These are phyloP conservation scores for Machimus atricapillus DNA, from an alignment of 2,888 invertebrate species.

Conservation along the genomic window DNA sequence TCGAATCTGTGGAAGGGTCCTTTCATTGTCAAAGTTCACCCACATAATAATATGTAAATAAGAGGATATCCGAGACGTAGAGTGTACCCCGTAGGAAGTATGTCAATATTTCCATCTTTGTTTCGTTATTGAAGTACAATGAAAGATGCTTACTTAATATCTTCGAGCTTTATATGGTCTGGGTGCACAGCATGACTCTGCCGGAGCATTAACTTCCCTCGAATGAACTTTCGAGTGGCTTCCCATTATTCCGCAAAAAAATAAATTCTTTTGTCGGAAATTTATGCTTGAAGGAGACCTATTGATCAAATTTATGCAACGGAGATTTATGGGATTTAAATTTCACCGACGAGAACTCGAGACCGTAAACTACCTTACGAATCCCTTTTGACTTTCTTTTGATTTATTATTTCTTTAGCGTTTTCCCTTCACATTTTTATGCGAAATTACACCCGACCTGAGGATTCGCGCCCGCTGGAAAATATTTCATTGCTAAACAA, in stretches of 20 bases:
- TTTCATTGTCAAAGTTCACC: background rate
- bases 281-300: background rate
- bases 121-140: background rate
- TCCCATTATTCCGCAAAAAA: background rate
- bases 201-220: background rate
- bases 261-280: background rate
- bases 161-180: background rate
- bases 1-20: background rate
- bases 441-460: background rate
- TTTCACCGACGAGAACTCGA: background rate
- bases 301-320: background rate
- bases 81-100: background rate
- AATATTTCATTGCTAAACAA: background rate
- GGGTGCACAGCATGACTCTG: background rate
- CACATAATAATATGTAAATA: background rate
- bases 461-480: background rate
- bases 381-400: background rate
- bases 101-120: background rate
- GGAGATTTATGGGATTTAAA: background rate
- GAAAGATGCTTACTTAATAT: background rate
- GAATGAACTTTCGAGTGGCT: background rate
- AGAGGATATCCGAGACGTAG: background rate
- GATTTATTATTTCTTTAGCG: background rate
- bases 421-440: background rate
- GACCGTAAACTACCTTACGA: background rate